Conservation (phyloP, 1,140 invertebrate genomes). For the Vollenhovia emeryi region DNA sequence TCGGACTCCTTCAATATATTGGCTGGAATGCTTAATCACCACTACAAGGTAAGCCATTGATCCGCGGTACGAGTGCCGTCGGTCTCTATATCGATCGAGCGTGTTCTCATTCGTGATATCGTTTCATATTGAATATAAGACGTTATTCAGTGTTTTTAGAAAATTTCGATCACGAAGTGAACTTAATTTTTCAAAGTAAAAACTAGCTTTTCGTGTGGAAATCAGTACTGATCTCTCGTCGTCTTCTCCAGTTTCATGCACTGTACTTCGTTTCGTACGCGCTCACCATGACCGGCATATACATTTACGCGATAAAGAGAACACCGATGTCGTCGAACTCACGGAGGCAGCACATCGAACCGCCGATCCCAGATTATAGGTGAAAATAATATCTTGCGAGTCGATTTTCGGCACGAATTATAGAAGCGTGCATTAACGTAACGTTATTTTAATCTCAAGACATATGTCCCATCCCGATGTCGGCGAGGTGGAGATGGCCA, state of each 20-base stretch:
- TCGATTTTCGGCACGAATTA: background rate
- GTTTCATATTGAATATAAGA: background rate
- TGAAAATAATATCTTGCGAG: conserved; percentile 54
- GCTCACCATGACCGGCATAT: conserved; percentile 91
- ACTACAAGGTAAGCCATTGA: conserved; percentile 89
- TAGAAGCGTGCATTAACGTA: conserved; percentile 67
- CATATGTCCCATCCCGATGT: conserved; percentile 81
- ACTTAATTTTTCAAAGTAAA: background rate
- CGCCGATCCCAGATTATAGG: conserved; percentile 82
- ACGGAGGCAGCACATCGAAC: conserved; percentile 79
- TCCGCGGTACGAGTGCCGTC: background rate
- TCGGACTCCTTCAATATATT: conserved; percentile 95
- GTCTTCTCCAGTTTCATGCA: conserved; percentile 90
- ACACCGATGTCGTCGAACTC: conserved; percentile 85
- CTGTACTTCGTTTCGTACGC: conserved; percentile 93
- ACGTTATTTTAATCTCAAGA: conserved; percentile 79
- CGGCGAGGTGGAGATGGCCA: conserved; percentile 82
- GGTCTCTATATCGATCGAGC: background rate
- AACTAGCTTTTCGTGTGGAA: background rate
- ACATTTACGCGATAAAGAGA: conserved; percentile 90
- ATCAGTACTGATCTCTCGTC: background rate
- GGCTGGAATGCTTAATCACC: conserved; percentile 92
- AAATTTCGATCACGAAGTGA: background rate
- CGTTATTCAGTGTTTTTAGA: background rate
- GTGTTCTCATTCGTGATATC: background rate